These are phyloP conservation scores for Pemphredon lugubris DNA, from an alignment of 2,888 invertebrate genomes.

Conservation along the genomic window DNA sequence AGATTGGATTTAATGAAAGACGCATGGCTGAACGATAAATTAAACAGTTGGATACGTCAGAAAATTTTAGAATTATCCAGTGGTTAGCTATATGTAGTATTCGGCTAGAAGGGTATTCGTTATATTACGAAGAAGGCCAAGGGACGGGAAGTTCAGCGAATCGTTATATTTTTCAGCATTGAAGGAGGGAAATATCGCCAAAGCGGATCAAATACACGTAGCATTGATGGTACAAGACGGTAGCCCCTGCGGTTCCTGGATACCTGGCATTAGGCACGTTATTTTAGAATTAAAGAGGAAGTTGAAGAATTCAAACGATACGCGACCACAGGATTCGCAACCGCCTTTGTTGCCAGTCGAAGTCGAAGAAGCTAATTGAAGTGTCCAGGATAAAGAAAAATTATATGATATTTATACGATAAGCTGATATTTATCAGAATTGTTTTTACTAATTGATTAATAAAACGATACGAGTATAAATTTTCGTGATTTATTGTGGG, in stretches of 20 bases:
- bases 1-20: slow-evolving; percentile 83
- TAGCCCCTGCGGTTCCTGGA: slow-evolving; percentile 84
- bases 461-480: no score
- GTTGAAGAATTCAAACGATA: slow-evolving; percentile 7
- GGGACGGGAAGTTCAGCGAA: no score
- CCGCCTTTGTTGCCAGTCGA: slow-evolving; percentile 11
- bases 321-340: slow-evolving; percentile 3
- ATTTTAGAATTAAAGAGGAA: slow-evolving; percentile 79
- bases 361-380: not conserved
- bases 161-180: slow-evolving; percentile 83
- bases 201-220: slow-evolving; percentile 84
- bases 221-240: slow-evolving; percentile 85
- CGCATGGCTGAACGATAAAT: slow-evolving; percentile 84
- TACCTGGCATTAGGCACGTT: slow-evolving; percentile 85
- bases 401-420: no score
- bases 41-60: slow-evolving; percentile 81
- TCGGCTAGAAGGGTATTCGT: not conserved
- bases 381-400: not conserved
- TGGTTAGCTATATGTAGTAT: slow-evolving; percentile 79
- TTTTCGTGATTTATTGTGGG: no score
- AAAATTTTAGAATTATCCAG: slow-evolving; percentile 83
- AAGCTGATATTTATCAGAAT: no score
- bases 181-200: slow-evolving; percentile 80
- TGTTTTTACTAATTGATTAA: no score
- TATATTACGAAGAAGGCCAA: no score